Conservation (phyloP, 2,888 invertebrate genomes). For the Mythimna pallens region DNA sequence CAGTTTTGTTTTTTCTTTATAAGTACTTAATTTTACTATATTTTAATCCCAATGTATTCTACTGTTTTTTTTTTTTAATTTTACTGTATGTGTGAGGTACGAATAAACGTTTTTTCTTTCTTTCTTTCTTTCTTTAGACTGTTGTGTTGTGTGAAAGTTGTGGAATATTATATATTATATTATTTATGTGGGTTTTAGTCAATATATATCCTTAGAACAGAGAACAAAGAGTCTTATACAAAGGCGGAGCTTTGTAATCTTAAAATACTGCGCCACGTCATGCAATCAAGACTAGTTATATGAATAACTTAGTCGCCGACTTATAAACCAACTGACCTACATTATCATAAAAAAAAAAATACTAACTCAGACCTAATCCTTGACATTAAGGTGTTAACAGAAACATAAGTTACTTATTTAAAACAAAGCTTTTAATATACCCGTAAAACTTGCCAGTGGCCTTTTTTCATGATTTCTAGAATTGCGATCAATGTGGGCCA, state of each 20-base stretch:
- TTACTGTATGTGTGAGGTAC: too few species aligned
- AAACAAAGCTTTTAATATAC: neutral
- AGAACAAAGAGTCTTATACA: too few species aligned
- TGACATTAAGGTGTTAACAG: conserved; percentile 22
- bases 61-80: too few species aligned
- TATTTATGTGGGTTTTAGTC: too few species aligned
- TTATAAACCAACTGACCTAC: neutral
- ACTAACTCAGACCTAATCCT: conserved; percentile 1
- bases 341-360: neutral
- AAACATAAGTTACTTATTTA: conserved; percentile 11
- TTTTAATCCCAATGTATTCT: too few species aligned
- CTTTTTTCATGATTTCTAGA: conserved; percentile 22
- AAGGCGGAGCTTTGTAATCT: neutral
- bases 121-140: too few species aligned
- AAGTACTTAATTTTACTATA: too few species aligned
- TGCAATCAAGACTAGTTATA: neutral
- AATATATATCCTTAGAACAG: too few species aligned
- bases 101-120: too few species aligned
- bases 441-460: neutral
- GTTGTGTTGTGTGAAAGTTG: too few species aligned
- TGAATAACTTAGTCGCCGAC: neutral
- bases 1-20: too few species aligned
- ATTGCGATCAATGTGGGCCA: conserved; percentile 19
- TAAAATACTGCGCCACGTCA: neutral
- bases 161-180: too few species aligned